Evolutionary conservation across 2,797 vertebrate species (phyloP), one percentile per base, ranked within the genome.

Genomic region (Liasis olivaceus): DNA sequence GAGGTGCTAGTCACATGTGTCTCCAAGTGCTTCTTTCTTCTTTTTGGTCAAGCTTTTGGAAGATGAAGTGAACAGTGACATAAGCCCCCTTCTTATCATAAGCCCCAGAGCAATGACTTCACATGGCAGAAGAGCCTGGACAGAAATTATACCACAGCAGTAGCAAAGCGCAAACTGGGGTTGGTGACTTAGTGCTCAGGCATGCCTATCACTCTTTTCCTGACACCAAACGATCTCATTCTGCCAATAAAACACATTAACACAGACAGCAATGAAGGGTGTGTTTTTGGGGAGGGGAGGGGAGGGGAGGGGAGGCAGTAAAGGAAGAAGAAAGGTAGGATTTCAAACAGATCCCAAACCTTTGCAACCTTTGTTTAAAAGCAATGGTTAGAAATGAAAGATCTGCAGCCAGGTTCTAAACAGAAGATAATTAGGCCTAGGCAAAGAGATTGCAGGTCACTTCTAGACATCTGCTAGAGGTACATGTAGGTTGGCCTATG

Each of bases 31-130:
- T n/a, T 94, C 64, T 94, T 56, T 36, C 36, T 92, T 91, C 36
- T 54, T 26, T 63, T 28, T 24, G 60, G 77, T 89, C 87, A 36
- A 85, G 28, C 42, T 36, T 6, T 93, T 58, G 7, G 17, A 66
- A 94, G 92, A 88, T 81, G 47, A 91, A 91, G 90, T 31, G 90
- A 86, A 86, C 69, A 59, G 89, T 93, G 87, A 54, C 94, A 92
- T 64, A 90, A 42, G 42, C 63, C 12, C 0, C 0, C 84, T 90
- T 7, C 85, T 84, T 15, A 89, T 95, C 94, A 96, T 97, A 95
- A 94, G 93, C 96, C 96, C 95, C 95, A 96, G 97, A 96, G 94
- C 96, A 97, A 97, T 97, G 96, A 96, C 96, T 31, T 94, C 91
- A 89, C 86, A 31, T 93, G 95, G 95, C 95, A 96, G 93, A 93